Evolutionary conservation across 2,113 vertebrate genomes (phyloP).

Genomic region (Syngnathoides biaculeatus): DNA sequence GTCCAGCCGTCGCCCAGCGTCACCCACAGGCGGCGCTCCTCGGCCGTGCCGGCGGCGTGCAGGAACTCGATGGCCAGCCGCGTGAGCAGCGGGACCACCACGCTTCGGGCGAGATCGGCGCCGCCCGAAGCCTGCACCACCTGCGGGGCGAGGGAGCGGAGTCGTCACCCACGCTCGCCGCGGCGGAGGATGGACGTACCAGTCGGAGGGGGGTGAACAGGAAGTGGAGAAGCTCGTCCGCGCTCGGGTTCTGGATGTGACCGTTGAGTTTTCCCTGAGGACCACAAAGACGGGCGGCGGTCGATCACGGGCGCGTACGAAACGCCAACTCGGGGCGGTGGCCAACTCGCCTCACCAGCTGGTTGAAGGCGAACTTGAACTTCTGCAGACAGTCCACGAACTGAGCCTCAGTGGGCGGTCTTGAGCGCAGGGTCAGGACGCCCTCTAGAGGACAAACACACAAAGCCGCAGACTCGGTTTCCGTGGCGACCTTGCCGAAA

Average conservation of each 20-base stretch:
- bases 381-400: slow-evolving; percentile 96
- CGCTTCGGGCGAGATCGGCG: slow-evolving; percentile 81
- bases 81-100: slow-evolving; percentile 86
- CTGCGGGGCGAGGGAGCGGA: slow-evolving; percentile 56
- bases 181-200: slow-evolving; percentile 53
- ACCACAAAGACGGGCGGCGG: neutral
- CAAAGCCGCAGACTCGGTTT: neutral
- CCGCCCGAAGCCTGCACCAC: slow-evolving; percentile 89
- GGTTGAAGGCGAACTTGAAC: slow-evolving; percentile 96
- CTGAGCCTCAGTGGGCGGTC: slow-evolving; percentile 83
- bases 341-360: slow-evolving; percentile 78
- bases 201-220: slow-evolving; percentile 90
- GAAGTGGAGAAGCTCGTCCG: slow-evolving; percentile 89
- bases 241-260: slow-evolving; percentile 94
- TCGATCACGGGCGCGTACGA: neutral
- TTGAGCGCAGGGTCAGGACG: slow-evolving; percentile 89
- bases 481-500: neutral
- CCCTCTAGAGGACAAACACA: slow-evolving; percentile 80
- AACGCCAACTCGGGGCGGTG: rapidly evolving
- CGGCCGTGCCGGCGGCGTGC: slow-evolving; percentile 70
- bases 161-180: neutral
- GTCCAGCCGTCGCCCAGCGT: slow-evolving; percentile 87
- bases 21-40: slow-evolving; percentile 90
- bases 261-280: slow-evolving; percentile 80
- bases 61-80: slow-evolving; percentile 89